Percentiles rank a stretch among this genome's conserved stretches.
phyloP scores from a whole-genome alignment of 2,888 invertebrate genomes.

The Neelides folsomi region DNA sequence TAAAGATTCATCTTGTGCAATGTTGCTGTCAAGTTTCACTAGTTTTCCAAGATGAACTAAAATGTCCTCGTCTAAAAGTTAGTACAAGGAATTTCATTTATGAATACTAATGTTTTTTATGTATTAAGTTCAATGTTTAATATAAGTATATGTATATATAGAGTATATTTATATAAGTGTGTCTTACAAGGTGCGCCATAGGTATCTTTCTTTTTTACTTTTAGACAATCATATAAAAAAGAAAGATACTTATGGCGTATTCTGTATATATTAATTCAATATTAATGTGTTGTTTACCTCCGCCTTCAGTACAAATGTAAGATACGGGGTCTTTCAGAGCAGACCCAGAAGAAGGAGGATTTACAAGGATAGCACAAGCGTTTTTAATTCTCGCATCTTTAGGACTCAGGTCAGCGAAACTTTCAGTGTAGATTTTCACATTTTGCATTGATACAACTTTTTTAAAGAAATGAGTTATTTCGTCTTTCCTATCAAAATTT shows the following conservation, averaged over 20 bases:
- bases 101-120: no score
- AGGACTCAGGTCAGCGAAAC: constrained; percentile 15
- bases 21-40: constrained; percentile 8
- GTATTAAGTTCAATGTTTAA: no score
- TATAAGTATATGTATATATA: background rate
- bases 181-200: background rate
- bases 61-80: constrained; percentile 17
- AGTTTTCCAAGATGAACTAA: constrained; percentile 19
- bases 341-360: constrained; percentile 27
- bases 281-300: constrained; percentile 8
- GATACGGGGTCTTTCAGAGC: constrained; percentile 28
- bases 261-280: no score
- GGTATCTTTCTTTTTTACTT: no score
- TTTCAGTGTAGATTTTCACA: constrained; percentile 19
- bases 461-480: constrained; percentile 14
- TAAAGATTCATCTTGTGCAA: no score
- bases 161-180: background rate
- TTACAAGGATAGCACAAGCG: constrained; percentile 24
- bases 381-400: constrained; percentile 21
- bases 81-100: background rate
- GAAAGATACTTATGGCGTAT: no score
- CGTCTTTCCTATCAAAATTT: constrained; percentile 16
- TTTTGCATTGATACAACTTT: constrained; percentile 19
- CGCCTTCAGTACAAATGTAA: constrained; percentile 27
- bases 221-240: no score